Conservation (phyloP, 2,113 vertebrate species). For the Arenaria interpres region DNA sequence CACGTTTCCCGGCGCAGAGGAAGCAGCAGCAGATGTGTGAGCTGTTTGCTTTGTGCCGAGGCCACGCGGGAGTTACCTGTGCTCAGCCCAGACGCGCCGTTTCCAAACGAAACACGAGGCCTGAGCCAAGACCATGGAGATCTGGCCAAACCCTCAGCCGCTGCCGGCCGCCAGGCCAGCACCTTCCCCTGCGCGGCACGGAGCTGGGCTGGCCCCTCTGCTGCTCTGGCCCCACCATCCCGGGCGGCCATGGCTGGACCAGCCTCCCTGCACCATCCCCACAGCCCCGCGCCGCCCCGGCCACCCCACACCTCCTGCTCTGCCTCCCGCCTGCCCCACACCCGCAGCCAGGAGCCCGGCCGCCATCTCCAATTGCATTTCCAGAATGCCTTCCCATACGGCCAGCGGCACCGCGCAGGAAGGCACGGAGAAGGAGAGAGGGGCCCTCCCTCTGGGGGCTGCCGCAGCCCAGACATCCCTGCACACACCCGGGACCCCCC, state of each 20-base stretch:
- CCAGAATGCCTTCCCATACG: slow-evolving; percentile 33
- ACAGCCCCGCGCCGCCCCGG: fast-evolving
- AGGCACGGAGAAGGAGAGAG: background rate
- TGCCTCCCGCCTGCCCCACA: background rate
- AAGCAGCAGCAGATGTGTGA: slow-evolving; percentile 67
- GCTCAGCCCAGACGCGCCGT: background rate
- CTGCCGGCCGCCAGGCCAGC: background rate
- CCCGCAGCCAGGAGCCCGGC: background rate
- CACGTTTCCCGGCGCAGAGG: slow-evolving; percentile 61
- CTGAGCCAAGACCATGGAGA: slow-evolving; percentile 6
- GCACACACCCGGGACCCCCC: background rate
- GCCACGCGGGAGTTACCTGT: slow-evolving; percentile 64
- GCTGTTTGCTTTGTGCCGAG: slow-evolving; percentile 65
- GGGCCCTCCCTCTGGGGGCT: background rate
- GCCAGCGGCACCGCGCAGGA: background rate
- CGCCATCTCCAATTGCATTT: slow-evolving; percentile 36
- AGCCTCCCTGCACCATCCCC: background rate
- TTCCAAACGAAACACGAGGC: slow-evolving; percentile 31
- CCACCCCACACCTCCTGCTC: background rate
- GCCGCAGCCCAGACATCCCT: background rate
- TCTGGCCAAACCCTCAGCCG: background rate
- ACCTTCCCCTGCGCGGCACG: fast-evolving
- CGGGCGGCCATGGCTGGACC: fast-evolving
- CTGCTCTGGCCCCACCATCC: fast-evolving
- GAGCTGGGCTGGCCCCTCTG: background rate